Evolutionary conservation across 2,888 invertebrate genomes (phyloP), one percentile per base, ranked within the genome.

Genomic region (Himalopsyche japonica): DNA sequence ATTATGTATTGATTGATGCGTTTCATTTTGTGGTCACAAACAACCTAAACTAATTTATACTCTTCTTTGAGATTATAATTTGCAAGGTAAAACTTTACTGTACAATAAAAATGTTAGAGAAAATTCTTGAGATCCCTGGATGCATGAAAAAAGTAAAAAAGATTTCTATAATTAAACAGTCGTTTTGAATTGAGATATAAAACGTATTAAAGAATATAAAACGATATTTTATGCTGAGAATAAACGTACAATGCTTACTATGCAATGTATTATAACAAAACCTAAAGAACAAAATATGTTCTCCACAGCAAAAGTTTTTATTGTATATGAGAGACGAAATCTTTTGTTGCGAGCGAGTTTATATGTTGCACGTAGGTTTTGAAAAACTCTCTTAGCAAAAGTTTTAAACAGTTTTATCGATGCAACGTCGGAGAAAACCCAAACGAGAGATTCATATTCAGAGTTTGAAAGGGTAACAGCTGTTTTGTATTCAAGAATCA

Each of bases 361-460:
- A 57, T 57, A 10, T 57, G 8, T 20, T 24, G 57, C 20, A 57
- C 57, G 57, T 57, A 57, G 57, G 24, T 57, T 57, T 57, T 57
- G 57, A 57, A 57, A 57, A 57, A 57, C 57, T 49, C 49, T 20
- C 49, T 24, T 20, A 7, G 57, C 6, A 20, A 57, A 57, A 57
- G 57, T 57, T 47, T 49, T 80, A 49, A 80, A 57, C 49, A 80
- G 49, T 49, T 79, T 47, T 79, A 79, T 79, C 79, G 79, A 79
- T 79, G 79, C 79, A 79, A 5, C 79, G 48, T n/a, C n/a, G 79
- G 37, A 15, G 3, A 27, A 37, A 49, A 80, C 48, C 30, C n/a
- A 24, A 49, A 80, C 48, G 49, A 24, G 18, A 80, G 80, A 80
- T 80, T 80, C 48, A 80, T 80, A 49, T 49, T 18, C 80, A 32